These are phyloP conservation scores for Aspidiotus destructor DNA, from an alignment of 2,888 invertebrate species.

Conservation along the genomic window DNA sequence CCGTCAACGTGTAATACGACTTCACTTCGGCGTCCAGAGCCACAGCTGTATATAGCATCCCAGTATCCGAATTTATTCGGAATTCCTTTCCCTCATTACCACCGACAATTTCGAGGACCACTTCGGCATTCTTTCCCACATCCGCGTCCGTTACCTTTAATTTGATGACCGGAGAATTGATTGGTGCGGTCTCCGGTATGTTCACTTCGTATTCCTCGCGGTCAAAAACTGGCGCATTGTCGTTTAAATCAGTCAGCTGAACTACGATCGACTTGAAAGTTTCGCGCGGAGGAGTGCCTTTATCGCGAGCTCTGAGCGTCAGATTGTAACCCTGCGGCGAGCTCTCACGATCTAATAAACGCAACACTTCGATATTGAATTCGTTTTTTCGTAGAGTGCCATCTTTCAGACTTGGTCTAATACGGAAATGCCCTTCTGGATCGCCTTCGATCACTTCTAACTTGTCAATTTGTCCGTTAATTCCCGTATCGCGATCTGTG, in stretches of 20 bases:
- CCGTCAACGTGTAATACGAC: slow-evolving; percentile 74
- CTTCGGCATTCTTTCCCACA: slow-evolving; percentile 70
- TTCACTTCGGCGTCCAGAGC: slow-evolving; percentile 74
- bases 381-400: slow-evolving; percentile 48
- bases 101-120: slow-evolving; percentile 78
- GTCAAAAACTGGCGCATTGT: slow-evolving; percentile 78
- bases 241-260: slow-evolving; percentile 67
- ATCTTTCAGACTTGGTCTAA: slow-evolving; percentile 40
- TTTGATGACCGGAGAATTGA: slow-evolving; percentile 76
- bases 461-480: slow-evolving; percentile 70
- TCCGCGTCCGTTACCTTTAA: slow-evolving; percentile 80
- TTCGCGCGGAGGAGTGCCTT: slow-evolving; percentile 66
- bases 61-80: slow-evolving; percentile 73
- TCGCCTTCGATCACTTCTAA: slow-evolving; percentile 83
- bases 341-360: slow-evolving; percentile 64
- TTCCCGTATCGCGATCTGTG: slow-evolving; percentile 69
- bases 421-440: slow-evolving; percentile 73
- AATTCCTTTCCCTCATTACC: slow-evolving; percentile 87
- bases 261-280: slow-evolving; percentile 74
- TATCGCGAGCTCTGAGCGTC: slow-evolving; percentile 73
- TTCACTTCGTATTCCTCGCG: slow-evolving; percentile 77
- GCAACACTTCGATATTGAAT: slow-evolving; percentile 68
- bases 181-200: slow-evolving; percentile 78
- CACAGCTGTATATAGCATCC: slow-evolving; percentile 76
- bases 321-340: slow-evolving; percentile 76